Percentiles rank a stretch among this genome's conserved stretches.
Conservation (phyloP, 2,888 invertebrate genomes). For the Sinelater perroti region DNA sequence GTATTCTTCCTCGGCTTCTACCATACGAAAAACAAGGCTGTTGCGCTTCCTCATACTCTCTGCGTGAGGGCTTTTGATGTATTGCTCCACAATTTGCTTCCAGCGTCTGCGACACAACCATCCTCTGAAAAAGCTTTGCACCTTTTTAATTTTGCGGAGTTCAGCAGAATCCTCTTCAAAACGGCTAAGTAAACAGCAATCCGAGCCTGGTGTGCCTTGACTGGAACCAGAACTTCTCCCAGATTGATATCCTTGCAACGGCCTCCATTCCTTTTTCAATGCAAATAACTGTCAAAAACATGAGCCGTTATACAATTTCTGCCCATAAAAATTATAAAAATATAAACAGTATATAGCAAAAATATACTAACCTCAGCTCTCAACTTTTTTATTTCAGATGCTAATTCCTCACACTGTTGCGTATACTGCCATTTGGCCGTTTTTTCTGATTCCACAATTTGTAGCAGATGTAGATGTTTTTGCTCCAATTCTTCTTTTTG, state of each 20-base stretch:
- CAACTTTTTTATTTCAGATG: constrained; percentile 87
- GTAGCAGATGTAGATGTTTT: constrained; percentile 87
- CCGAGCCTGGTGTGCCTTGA: constrained; percentile 47
- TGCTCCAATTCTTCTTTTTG: constrained; percentile 93
- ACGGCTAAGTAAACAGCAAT: constrained; percentile 37
- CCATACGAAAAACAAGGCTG: constrained; percentile 89
- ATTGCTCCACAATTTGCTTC: constrained; percentile 95
- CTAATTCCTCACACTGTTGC: constrained; percentile 90
- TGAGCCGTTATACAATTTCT: too few relatives aligned
- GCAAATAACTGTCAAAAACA: constrained; percentile 72
- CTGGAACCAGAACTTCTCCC: constrained; percentile 50
- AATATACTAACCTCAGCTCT: constrained; percentile 76
- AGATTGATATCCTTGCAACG: constrained; percentile 58
- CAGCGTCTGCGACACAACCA: constrained; percentile 91
- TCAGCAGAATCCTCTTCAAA: constrained; percentile 72
- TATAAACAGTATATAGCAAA: too few relatives aligned
- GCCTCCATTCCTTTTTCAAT: constrained; percentile 81
- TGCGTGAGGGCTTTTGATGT: constrained; percentile 93
- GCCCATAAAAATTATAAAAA: too few relatives aligned
- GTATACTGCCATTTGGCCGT: constrained; percentile 94
- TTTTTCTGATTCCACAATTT: constrained; percentile 90
- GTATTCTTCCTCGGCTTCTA: constrained; percentile 93
- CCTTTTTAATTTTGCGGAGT: constrained; percentile 86
- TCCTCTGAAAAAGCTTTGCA: constrained; percentile 91
- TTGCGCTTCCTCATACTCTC: constrained; percentile 93